Evolutionary conservation across 1,140 invertebrate genomes (phyloP).

Genomic region (Drosophila carrolli): DNA sequence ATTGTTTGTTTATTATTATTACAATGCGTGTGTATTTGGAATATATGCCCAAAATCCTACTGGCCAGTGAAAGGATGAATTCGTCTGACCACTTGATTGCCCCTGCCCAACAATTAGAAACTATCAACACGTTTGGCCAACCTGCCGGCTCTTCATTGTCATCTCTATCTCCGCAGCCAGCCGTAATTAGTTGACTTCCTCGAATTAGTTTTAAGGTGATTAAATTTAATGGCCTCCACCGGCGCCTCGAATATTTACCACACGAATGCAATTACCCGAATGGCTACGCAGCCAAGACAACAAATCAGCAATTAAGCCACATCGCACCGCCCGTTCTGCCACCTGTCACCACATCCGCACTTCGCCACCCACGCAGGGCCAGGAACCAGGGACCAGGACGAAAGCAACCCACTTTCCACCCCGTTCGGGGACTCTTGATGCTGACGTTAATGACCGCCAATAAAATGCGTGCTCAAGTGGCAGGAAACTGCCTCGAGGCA

Average conservation of each 20-base stretch:
- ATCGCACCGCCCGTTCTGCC: slow-evolving; percentile 16
- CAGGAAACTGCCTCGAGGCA: slow-evolving; percentile 54
- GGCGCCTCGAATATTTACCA: slow-evolving; percentile 57
- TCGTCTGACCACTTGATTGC: slow-evolving; percentile 22
- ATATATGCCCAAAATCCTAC: slow-evolving; percentile 22
- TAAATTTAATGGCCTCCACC: slow-evolving; percentile 50
- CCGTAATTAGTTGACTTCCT: slow-evolving; percentile 35
- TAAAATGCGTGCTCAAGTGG: slow-evolving; percentile 80
- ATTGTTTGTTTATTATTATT: slow-evolving; percentile 59
- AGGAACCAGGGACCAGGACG: too few species aligned
- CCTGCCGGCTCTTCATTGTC: slow-evolving; percentile 14
- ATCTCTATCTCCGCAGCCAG: background rate
- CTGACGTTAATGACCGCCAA: slow-evolving; percentile 80
- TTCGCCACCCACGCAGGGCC: background rate
- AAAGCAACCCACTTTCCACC: slow-evolving; percentile 7
- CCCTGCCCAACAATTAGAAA: slow-evolving; percentile 8
- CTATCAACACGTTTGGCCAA: slow-evolving; percentile 44
- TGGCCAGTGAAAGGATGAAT: slow-evolving; percentile 12
- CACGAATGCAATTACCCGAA: slow-evolving; percentile 60
- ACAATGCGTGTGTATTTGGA: slow-evolving; percentile 10
- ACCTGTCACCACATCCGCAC: slow-evolving; percentile 53
- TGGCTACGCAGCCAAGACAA: slow-evolving; percentile 49
- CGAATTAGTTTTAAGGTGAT: slow-evolving; percentile 62
- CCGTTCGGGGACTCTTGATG: slow-evolving; percentile 43
- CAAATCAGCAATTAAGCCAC: slow-evolving; percentile 63